phyloP scores from a whole-genome alignment of 2,888 invertebrate genomes.

The Laspeyria flexula region DNA sequence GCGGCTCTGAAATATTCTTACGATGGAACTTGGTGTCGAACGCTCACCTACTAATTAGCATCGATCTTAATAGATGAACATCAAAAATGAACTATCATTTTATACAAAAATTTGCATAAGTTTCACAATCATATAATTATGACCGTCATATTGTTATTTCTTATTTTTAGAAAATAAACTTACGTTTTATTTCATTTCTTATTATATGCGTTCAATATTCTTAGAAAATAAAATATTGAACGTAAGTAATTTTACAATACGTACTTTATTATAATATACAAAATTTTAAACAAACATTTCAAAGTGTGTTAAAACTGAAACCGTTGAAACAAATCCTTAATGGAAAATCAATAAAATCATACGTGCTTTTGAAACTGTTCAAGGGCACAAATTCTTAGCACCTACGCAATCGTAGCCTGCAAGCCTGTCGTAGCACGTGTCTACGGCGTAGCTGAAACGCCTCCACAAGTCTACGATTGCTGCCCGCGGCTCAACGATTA shows the following conservation, averaged over 20 bases:
- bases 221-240: too few species aligned
- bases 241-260: too few species aligned
- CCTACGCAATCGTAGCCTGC: conserved; percentile 40
- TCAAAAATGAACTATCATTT: conserved; percentile 14
- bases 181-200: too few species aligned
- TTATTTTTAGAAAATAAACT: too few species aligned
- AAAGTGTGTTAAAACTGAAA: background rate
- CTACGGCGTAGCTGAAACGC: conserved; percentile 68
- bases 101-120: background rate
- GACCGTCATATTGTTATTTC: too few species aligned
- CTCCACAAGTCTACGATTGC: conserved; percentile 25
- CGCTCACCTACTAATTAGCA: conserved; percentile 83
- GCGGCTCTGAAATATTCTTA: conserved; percentile 83
- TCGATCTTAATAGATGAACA: conserved; percentile 58
- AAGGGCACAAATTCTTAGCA: conserved; percentile 19
- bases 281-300: background rate
- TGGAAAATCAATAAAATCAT: conserved; percentile 3
- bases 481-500: conserved; percentile 60
- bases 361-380: conserved; percentile 20
- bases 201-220: too few species aligned
- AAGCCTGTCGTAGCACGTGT: conserved; percentile 67
- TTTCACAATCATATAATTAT: background rate
- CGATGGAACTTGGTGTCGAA: conserved; percentile 80
- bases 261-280: too few species aligned
- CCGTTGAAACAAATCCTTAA: background rate